These are phyloP conservation scores for Eugnorisma glareosa DNA, from an alignment of 2,888 invertebrate genomes.

Conservation along the genomic window DNA sequence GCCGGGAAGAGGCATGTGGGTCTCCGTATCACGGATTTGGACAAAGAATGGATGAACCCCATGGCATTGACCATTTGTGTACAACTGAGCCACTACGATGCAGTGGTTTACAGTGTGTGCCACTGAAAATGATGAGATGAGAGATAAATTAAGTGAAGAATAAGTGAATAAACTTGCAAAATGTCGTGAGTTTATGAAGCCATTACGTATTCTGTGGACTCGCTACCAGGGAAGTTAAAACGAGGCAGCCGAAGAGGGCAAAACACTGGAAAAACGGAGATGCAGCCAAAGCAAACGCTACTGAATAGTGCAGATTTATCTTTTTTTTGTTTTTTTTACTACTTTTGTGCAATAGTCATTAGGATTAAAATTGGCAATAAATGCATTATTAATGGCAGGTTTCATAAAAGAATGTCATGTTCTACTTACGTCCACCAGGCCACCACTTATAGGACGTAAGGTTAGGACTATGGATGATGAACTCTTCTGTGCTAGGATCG, in stretches of 20 bases:
- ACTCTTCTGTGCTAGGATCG: constrained; percentile 95
- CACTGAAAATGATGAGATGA: constrained; percentile 90
- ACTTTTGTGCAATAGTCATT: too few relatives aligned
- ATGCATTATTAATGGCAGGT: too few relatives aligned
- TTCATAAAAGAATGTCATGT: background rate
- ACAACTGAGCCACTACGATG: constrained; percentile 96
- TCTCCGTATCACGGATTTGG: constrained; percentile 95
- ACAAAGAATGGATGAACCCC: constrained; percentile 98
- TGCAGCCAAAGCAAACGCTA: too few relatives aligned
- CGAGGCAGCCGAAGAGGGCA: too few relatives aligned
- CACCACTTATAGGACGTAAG: constrained; percentile 98
- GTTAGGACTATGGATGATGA: constrained; percentile 96
- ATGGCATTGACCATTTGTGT: constrained; percentile 94
- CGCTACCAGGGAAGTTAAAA: background rate
- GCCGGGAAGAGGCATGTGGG: constrained; percentile 95
- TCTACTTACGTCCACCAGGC: constrained; percentile 97
- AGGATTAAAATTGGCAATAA: too few relatives aligned
- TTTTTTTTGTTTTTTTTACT: too few relatives aligned
- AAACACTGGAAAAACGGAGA: too few relatives aligned
- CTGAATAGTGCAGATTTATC: too few relatives aligned
- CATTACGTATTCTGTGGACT: background rate
- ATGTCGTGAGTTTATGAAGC: background rate
- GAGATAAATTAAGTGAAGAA: background rate
- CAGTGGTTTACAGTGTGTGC: constrained; percentile 97
- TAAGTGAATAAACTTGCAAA: too few relatives aligned